Evolutionary conservation across 2,888 invertebrate species (phyloP).

Genomic region (Drosophila hawaiiensis): DNA sequence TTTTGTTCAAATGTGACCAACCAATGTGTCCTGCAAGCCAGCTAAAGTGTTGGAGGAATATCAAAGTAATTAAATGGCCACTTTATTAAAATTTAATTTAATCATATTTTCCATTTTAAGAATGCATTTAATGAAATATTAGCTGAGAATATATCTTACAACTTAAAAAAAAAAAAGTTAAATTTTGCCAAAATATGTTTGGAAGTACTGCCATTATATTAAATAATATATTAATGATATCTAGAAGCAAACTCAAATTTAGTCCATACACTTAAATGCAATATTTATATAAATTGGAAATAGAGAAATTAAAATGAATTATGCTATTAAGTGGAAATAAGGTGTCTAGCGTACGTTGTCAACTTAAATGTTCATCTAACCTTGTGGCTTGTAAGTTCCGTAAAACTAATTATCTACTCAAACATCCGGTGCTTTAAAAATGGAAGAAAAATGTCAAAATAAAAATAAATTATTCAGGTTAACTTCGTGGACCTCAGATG

Average conservation of each 20-base stretch:
- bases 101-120: rapidly evolving
- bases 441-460: conserved; percentile 1
- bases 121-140: rapidly evolving
- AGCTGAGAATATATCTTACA: neutral
- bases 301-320: neutral
- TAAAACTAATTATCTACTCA: conserved; percentile 54
- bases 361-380: conserved; percentile 27
- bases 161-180: rapidly evolving
- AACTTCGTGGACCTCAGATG: conserved; percentile 57
- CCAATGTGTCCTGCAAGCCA: conserved; percentile 19
- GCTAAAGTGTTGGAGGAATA: neutral
- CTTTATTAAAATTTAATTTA: neutral
- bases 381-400: conserved; percentile 17
- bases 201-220: neutral
- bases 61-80: neutral
- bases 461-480: conserved; percentile 45
- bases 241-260: rapidly evolving
- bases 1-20: conserved; percentile 56
- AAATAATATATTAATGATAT: neutral
- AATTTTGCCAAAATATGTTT: neutral
- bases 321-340: neutral
- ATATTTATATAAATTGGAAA: neutral
- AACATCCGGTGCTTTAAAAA: conserved; percentile 61
- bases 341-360: neutral
- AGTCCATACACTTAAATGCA: neutral